phyloP scores from a whole-genome alignment of 2,797 vertebrate genomes.

The Hephaestus fuliginosus region DNA sequence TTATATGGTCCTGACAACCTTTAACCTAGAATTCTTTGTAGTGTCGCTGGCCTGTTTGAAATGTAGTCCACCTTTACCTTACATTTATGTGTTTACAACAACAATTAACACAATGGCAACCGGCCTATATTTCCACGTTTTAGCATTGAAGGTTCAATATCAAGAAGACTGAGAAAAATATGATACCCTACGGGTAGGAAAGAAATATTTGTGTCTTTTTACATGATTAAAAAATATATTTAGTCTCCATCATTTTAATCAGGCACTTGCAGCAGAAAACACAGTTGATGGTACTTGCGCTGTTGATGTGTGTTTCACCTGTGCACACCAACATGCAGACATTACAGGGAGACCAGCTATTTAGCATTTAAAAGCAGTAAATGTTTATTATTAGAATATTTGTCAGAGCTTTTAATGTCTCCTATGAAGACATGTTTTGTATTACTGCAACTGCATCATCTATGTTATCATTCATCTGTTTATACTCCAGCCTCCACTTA shows the following conservation, averaged over 20 bases:
- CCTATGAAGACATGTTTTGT: neutral
- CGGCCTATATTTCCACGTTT: neutral
- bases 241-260: neutral
- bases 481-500: neutral
- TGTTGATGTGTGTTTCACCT: too few species aligned
- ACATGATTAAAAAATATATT: neutral
- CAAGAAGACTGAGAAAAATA: neutral
- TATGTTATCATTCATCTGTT: neutral
- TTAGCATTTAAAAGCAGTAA: neutral
- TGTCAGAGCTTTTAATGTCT: neutral
- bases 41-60: neutral
- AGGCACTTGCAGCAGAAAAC: neutral
- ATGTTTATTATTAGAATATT: neutral
- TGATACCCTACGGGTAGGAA: neutral
- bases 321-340: neutral
- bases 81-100: neutral
- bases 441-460: too few species aligned
- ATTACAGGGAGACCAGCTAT: neutral
- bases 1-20: constrained; percentile 21
- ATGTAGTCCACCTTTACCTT: neutral
- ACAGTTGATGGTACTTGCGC: too few species aligned
- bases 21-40: neutral
- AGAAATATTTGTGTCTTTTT: neutral
- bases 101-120: neutral
- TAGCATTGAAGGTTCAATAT: neutral